Base-by-base conservation (phyloP, 2,888 invertebrate genomes). In the Conchocele bisecta region DNA sequence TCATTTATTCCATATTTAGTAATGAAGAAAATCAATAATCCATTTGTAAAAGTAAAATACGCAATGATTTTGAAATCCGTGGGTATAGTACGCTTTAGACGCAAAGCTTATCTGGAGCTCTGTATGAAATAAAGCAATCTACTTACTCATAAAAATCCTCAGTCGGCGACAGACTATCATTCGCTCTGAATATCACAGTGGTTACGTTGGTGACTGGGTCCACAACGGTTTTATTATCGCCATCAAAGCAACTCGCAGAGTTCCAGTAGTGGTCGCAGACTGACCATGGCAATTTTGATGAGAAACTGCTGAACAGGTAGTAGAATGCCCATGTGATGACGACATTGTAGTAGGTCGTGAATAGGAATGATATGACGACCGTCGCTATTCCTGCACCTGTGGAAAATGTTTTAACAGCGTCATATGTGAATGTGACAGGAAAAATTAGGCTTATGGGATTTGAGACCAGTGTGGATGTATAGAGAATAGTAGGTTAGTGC, bases 261-360 rank as follows among this genome's bases (percentile, higher is more conserved):
- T 97, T 97, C 98, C 96, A 94, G 7, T 94, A 93, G 91, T 97
- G 95, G 73, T 94, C 93, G 90, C 98, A 98, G 85, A 94, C 94
- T 28, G 95, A 94, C 98, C 98, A 98, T 1, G 98, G 97, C 86
- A 97, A 95, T 81, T 95, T 94, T 46, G 95, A 93, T 90, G 95
- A 95, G 90, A 84, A 97, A 4, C 95, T 93, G 90, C 95, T 95
- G 91, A 85, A 97, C 92, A 98, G 95, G 92, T 97, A 98, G 91
- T 96, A 97, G 86, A 97, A 95, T 59, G 96, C 95, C 94, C 98
- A 98, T 72, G 96, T 96, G 91, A 98, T 97, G 91, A 98, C 96
- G 83, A 98, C 96, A 91, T 97, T 97, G 92, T 98, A 98, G 92
- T 98, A 98, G 58, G 97, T 97, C 82, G 97, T 96, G 94, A 98